phyloP scores from a whole-genome alignment of 2,888 invertebrate species.

The Congeria kusceri region DNA sequence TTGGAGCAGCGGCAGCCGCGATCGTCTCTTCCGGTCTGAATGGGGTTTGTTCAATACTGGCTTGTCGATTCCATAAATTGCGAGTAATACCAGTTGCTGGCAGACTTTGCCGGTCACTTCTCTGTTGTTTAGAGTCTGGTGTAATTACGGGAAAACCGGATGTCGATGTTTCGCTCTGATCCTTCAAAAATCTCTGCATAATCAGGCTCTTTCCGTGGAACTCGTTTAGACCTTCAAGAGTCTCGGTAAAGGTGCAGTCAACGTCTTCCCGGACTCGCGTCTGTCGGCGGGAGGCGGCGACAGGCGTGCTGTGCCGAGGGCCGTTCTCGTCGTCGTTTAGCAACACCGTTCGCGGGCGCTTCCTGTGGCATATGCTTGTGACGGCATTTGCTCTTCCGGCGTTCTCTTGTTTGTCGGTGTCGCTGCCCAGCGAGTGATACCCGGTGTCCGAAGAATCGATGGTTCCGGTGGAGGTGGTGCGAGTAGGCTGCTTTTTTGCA shows the following conservation, averaged over 20 bases:
- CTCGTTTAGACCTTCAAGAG: too few species aligned
- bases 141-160: not conserved
- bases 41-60: not conserved
- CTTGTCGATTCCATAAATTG: not conserved
- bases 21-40: too few species aligned
- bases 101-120: not conserved
- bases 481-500: not conserved
- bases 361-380: not conserved
- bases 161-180: too few species aligned
- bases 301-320: slow-evolving; percentile 57
- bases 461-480: not conserved
- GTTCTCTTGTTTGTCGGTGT: not conserved
- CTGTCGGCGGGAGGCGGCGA: slow-evolving; percentile 1
- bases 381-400: too few species aligned
- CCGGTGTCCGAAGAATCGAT: slow-evolving; percentile 10
- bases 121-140: not conserved
- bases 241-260: not conserved
- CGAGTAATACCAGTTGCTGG: not conserved
- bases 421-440: not conserved
- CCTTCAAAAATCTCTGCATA: too few species aligned
- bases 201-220: too few species aligned
- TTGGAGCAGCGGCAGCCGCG: not conserved
- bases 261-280: not conserved
- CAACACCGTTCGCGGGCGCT: not conserved
- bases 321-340: slow-evolving; percentile 1